phyloP scores from a whole-genome alignment of 2,797 vertebrate genomes.

The Sebastes aleutianus region DNA sequence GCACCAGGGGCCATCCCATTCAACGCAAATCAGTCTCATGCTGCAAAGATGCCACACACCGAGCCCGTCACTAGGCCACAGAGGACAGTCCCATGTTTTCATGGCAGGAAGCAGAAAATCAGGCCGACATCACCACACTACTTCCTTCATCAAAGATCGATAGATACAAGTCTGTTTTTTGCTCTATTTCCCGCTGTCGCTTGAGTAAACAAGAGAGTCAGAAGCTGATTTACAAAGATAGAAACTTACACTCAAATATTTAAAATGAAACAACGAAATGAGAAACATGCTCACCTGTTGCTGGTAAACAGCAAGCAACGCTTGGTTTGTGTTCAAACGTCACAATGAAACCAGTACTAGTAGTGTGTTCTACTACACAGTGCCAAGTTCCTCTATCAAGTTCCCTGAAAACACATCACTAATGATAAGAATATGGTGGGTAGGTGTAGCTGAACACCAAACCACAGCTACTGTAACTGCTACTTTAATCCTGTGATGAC shows the following conservation, averaged over 20 bases:
- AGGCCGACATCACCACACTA: constrained; percentile 55
- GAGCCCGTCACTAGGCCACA: constrained; percentile 46
- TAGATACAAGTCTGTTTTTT: constrained; percentile 41
- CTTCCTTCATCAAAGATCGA: constrained; percentile 65
- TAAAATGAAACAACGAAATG: background rate
- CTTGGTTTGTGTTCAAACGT: constrained; percentile 25
- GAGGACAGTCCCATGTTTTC: constrained; percentile 57
- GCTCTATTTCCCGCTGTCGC: constrained; percentile 30
- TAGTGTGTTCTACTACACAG: constrained; percentile 24
- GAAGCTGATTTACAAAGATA: constrained; percentile 22
- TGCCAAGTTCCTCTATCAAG: constrained; percentile 69
- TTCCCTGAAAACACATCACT: constrained; percentile 62
- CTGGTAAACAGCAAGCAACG: constrained; percentile 21
- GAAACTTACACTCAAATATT: constrained; percentile 17
- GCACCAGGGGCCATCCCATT: constrained; percentile 60
- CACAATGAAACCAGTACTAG: constrained; percentile 28
- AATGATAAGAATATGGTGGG: constrained; percentile 52
- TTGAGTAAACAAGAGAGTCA: constrained; percentile 15
- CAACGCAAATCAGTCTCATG: constrained; percentile 77
- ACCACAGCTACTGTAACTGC: constrained; percentile 27
- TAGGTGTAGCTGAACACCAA: constrained; percentile 24
- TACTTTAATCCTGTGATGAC: constrained; percentile 42
- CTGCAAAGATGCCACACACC: constrained; percentile 66
- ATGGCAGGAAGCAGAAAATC: constrained; percentile 62
- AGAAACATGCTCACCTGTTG: constrained; percentile 32